Percentiles rank a stretch among this genome's conserved stretches.
Conservation (phyloP, 2,797 vertebrate species). For the Carapus acus region DNA sequence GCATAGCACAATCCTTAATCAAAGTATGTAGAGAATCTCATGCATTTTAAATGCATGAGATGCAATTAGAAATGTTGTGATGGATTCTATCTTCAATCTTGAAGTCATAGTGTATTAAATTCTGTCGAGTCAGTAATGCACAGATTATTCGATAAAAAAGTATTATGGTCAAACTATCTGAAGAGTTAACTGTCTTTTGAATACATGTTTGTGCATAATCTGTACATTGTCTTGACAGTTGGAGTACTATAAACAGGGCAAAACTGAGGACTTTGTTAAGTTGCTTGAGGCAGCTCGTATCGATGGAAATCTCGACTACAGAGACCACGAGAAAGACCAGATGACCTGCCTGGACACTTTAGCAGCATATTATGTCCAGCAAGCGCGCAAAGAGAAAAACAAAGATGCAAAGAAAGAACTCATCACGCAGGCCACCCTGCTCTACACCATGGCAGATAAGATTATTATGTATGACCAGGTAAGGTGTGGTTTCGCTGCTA, state of each 20-base stretch:
- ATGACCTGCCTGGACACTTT: conserved; percentile 98
- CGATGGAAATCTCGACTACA: conserved; percentile 97
- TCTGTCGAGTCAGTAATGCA: too few relatives aligned
- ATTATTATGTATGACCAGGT: conserved; percentile 99
- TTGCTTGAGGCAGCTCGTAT: conserved; percentile 95
- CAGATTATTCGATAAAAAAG: too few relatives aligned
- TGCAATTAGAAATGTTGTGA: too few relatives aligned
- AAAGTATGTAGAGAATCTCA: too few relatives aligned
- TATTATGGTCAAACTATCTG: too few relatives aligned
- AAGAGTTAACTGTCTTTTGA: too few relatives aligned
- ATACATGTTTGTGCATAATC: not conserved
- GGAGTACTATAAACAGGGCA: conserved; percentile 99
- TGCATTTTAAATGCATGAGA: too few relatives aligned
- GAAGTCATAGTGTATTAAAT: too few relatives aligned
- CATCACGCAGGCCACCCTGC: conserved; percentile 94
- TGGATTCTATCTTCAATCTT: too few relatives aligned
- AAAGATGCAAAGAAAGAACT: conserved; percentile 99
- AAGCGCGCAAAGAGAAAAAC: conserved; percentile 97
- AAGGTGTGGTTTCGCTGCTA: too few relatives aligned
- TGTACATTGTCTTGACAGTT: conserved; percentile 66
- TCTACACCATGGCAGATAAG: conserved; percentile 99
- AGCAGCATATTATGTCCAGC: conserved; percentile 97
- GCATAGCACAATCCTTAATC: too few relatives aligned
- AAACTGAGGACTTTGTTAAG: conserved; percentile 98
- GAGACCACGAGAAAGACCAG: conserved; percentile 99